These are phyloP conservation scores for Buceros bicornis DNA, from an alignment of 2,797 vertebrate species.

Conservation along the genomic window DNA sequence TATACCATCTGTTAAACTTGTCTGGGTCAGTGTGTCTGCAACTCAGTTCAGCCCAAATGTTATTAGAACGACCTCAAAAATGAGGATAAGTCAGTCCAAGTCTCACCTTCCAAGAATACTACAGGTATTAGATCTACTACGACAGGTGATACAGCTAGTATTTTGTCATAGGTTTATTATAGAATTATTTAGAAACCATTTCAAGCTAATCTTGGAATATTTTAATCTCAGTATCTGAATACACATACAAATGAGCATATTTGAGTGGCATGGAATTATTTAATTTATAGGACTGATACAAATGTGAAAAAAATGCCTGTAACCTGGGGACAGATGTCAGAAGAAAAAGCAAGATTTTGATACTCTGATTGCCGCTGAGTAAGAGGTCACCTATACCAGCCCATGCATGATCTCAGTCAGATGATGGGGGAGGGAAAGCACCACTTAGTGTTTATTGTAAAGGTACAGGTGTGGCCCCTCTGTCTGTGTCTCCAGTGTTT, in stretches of 20 bases:
- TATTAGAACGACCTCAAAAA: not conserved
- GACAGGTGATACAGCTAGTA: not conserved
- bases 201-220: not conserved
- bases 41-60: not conserved
- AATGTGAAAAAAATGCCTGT: not conserved
- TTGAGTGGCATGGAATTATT: not conserved
- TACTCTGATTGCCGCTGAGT: not conserved
- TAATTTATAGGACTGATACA: not conserved
- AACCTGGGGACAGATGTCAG: not conserved
- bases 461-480: not conserved
- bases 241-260: not conserved
- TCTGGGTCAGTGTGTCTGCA: not conserved
- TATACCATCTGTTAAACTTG: conserved; percentile 9
- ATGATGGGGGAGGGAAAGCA: not conserved
- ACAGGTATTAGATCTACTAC: not conserved
- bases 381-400: not conserved
- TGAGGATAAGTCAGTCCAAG: not conserved
- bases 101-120: not conserved
- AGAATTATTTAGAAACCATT: not conserved
- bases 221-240: not conserved
- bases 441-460: not conserved
- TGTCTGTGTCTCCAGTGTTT: not conserved
- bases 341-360: not conserved
- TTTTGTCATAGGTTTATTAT: not conserved
- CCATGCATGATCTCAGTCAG: not conserved